These are phyloP conservation scores for Oscheius sp. DNA, from an alignment of 2,888 invertebrate species.

Conservation along the genomic window DNA sequence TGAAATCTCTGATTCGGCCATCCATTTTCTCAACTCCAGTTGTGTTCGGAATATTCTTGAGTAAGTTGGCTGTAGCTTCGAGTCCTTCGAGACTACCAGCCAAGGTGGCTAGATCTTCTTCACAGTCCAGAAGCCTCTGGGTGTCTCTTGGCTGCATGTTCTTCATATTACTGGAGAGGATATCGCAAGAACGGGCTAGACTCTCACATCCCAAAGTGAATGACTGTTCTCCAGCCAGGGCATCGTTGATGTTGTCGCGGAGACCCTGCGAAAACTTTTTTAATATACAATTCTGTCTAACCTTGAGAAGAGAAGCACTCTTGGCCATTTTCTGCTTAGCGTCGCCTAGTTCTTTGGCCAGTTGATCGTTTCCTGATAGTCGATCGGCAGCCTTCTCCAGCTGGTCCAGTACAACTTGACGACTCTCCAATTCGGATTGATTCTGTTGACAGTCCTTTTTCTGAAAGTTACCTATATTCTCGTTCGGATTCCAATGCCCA, in stretches of 20 bases:
- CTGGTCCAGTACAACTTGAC: slow-evolving; percentile 41
- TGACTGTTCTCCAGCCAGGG: slow-evolving; percentile 48
- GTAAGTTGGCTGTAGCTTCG: slow-evolving; percentile 38
- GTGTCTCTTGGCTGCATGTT: slow-evolving; percentile 38
- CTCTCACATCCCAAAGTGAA: slow-evolving; percentile 47
- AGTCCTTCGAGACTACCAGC: slow-evolving; percentile 45
- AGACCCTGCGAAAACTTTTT: slow-evolving; percentile 33
- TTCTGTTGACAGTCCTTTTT: slow-evolving; percentile 52
- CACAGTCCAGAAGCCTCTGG: slow-evolving; percentile 38
- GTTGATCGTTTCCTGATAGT: not conserved
- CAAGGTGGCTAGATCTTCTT: slow-evolving; percentile 38
- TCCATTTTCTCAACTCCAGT: slow-evolving; percentile 42
- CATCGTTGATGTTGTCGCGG: slow-evolving; percentile 58
- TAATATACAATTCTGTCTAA: not conserved
- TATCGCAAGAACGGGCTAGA: slow-evolving; percentile 40
- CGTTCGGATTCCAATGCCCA: not conserved
- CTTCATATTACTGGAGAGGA: slow-evolving; percentile 38
- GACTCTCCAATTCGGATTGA: slow-evolving; percentile 56
- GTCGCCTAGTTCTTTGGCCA: slow-evolving; percentile 5
- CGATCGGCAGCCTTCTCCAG: slow-evolving; percentile 44
- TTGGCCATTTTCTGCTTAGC: slow-evolving; percentile 25
- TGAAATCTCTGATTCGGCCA: slow-evolving; percentile 16
- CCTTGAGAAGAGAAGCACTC: not conserved
- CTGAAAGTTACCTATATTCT: not conserved
- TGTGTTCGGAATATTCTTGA: slow-evolving; percentile 53